Evolutionary conservation across 2,797 vertebrate genomes (phyloP).

Genomic region (Potorous gilbertii): DNA sequence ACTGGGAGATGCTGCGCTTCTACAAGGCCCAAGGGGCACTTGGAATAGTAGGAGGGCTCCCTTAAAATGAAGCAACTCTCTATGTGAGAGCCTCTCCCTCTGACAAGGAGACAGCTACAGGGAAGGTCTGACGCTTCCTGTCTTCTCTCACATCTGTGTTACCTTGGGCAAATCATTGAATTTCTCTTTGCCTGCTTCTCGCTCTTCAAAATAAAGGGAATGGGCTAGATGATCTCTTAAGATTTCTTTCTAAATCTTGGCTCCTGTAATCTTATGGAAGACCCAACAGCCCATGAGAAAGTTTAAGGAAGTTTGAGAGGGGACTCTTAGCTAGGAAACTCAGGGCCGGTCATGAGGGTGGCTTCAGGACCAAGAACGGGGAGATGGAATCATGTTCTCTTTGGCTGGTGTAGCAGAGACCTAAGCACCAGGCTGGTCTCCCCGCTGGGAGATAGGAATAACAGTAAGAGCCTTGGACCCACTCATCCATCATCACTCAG

Average conservation of each 20-base stretch:
- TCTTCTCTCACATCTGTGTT: background rate
- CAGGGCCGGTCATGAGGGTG: background rate
- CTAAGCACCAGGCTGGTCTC: background rate
- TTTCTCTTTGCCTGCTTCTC: background rate
- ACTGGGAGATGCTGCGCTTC: background rate
- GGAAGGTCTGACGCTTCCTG: background rate
- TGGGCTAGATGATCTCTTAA: background rate
- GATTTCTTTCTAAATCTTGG: background rate
- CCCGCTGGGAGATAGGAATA: background rate
- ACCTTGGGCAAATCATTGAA: background rate
- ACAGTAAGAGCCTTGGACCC: background rate
- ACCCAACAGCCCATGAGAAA: background rate
- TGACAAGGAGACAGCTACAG: background rate
- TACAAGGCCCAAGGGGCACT: background rate
- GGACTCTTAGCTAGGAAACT: background rate
- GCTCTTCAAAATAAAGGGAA: background rate
- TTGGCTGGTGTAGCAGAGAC: background rate
- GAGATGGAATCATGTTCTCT: background rate
- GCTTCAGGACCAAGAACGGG: background rate
- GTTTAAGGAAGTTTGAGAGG: background rate
- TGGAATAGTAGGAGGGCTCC: no score
- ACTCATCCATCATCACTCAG: background rate
- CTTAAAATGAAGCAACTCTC: background rate
- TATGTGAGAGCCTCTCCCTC: background rate
- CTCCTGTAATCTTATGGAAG: background rate